These are phyloP conservation scores for Lontra canadensis DNA, from an alignment of 2,113 vertebrate genomes.

Conservation along the genomic window DNA sequence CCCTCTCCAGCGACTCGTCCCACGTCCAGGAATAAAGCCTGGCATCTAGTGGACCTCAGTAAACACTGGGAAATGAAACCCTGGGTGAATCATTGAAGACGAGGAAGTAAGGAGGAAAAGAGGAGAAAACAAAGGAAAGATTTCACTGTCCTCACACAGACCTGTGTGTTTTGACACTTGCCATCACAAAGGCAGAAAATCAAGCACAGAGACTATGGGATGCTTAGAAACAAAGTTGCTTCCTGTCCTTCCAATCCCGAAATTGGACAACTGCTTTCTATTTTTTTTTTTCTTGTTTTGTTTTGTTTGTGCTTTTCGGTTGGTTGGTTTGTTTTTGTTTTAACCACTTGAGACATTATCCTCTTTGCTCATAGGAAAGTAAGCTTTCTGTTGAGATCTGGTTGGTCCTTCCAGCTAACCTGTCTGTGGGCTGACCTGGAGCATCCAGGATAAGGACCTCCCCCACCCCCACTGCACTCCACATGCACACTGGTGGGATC, in stretches of 20 bases:
- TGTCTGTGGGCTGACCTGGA: not conserved
- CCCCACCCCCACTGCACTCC: too few relatives aligned
- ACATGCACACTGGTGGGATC: not conserved
- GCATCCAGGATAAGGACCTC: not conserved
- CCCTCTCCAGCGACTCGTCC: not conserved
- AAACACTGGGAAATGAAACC: constrained; percentile 52
- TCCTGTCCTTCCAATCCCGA: constrained; percentile 27
- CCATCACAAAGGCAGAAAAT: constrained; percentile 21
- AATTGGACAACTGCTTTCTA: not conserved
- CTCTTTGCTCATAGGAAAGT: not conserved
- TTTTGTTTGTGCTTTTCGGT: not conserved
- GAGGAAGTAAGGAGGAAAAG: not conserved
- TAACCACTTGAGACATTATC: not conserved
- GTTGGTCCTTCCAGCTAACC: not conserved
- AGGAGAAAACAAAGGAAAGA: not conserved
- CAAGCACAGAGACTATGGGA: not conserved
- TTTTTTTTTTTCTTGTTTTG: not conserved
- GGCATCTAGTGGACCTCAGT: constrained; percentile 32
- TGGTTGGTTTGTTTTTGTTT: not conserved
- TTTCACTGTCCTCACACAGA: constrained; percentile 31
- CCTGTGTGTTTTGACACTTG: not conserved
- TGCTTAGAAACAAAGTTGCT: constrained; percentile 41
- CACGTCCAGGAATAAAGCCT: constrained; percentile 49
- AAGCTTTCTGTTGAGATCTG: not conserved
- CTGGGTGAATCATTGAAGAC: constrained; percentile 30